A percentile compares a stretch with the other conserved stretches of the same genome.
Evolutionary conservation across 2,888 invertebrate genomes (phyloP).

Genomic region (Boloria euphrosyne): DNA sequence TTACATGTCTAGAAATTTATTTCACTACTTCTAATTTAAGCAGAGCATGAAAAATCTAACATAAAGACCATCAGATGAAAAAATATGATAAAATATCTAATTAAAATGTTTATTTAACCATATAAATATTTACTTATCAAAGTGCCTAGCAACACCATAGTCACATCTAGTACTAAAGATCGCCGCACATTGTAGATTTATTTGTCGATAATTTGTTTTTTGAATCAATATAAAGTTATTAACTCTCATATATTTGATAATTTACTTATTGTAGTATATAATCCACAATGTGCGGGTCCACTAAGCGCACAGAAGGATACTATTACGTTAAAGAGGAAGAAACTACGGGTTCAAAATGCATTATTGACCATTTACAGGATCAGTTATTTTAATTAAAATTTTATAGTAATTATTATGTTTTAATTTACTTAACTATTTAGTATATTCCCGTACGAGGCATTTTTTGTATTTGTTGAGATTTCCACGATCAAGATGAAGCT

Average conservation of each 20-base stretch:
- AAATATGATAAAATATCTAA: too few relatives aligned
- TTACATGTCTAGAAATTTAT: too few relatives aligned
- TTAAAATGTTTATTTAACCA: too few relatives aligned
- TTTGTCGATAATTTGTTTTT: neutral
- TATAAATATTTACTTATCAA: neutral
- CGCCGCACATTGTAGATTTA: constrained; percentile 8
- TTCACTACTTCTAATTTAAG: too few relatives aligned
- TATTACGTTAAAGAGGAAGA: neutral
- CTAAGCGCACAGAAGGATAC: constrained; percentile 15
- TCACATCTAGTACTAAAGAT: neutral
- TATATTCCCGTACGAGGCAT: too few relatives aligned
- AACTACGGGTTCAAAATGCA: constrained; percentile 25
- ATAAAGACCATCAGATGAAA: too few relatives aligned
- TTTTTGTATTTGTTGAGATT: too few relatives aligned
- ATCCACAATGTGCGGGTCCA: neutral
- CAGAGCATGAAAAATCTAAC: too few relatives aligned
- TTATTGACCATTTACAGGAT: constrained; percentile 7
- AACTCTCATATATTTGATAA: too few relatives aligned
- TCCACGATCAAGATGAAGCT: too few relatives aligned
- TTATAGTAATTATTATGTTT: neutral
- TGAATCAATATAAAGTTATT: too few relatives aligned
- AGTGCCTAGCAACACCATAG: constrained; percentile 22
- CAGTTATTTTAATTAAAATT: constrained; percentile 4
- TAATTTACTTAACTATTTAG: too few relatives aligned
- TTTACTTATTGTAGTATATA: neutral